Percentiles rank a stretch among this genome's conserved stretches.
Conservation (phyloP, 2,797 vertebrate species). For the Clarias platycephalus region DNA sequence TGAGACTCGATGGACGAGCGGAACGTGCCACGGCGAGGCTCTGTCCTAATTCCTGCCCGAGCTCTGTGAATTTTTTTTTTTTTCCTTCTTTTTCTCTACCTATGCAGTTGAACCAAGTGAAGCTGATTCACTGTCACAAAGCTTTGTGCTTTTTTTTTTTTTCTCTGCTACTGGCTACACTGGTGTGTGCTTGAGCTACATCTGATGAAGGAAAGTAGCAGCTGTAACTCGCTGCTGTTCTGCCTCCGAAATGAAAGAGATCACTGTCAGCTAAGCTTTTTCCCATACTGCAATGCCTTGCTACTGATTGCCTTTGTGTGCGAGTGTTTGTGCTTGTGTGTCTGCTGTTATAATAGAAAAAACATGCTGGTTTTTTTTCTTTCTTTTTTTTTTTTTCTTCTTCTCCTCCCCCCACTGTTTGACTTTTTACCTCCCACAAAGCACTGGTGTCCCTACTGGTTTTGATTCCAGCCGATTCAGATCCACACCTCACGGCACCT, state of each 20-base stretch:
- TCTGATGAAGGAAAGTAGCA: slow-evolving; percentile 29
- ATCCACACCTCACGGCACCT: neutral
- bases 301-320: slow-evolving; percentile 7
- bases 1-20: slow-evolving; percentile 3
- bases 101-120: slow-evolving; percentile 44
- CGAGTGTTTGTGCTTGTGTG: neutral
- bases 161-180: slow-evolving; percentile 33
- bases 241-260: slow-evolving; percentile 17
- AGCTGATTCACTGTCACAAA: slow-evolving; percentile 41
- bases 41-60: slow-evolving; percentile 14
- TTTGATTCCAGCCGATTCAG: neutral
- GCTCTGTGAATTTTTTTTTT: neutral
- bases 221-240: slow-evolving; percentile 11
- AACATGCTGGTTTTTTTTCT: slow-evolving; percentile 17
- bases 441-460: neutral
- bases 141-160: slow-evolving; percentile 30
- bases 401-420: neutral
- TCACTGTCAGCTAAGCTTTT: slow-evolving; percentile 48
- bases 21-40: slow-evolving; percentile 19
- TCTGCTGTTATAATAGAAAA: slow-evolving; percentile 4
- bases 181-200: slow-evolving; percentile 36
- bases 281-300: slow-evolving; percentile 18
- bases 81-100: slow-evolving; percentile 15
- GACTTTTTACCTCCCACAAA: neutral
- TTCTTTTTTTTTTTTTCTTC: neutral